Base-by-base conservation (phyloP, 2,888 invertebrate species). In the Timema podura region DNA sequence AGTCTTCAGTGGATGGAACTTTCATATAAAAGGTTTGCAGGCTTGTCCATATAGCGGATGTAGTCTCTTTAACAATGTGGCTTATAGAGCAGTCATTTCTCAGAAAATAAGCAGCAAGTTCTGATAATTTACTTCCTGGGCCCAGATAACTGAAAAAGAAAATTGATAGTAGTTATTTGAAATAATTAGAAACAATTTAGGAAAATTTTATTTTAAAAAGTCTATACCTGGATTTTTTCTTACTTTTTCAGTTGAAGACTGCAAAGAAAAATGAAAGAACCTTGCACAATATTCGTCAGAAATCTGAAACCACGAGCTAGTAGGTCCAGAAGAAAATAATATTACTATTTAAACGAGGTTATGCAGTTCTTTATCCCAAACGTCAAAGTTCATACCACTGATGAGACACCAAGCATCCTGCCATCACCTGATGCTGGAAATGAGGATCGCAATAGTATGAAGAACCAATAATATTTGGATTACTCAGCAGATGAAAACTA, bases 81-180 rank as follows among this genome's bases (percentile, higher is more conserved):
- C 61, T 61, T 30, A 30, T 30, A 30, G 30, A 30, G 30, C 30
- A 30, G 30, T 30, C 30, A 30, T 30, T 30, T 30, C 30, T 30
- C 30, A 30, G 30, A 30, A 15, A 61, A 61, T 61, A 61, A 15
- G 16, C 13, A 11, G 61, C 61, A 9, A 61, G 45, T 16, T 61
- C 30, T 10, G 8, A 9, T 30, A 44, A 61, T 45, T 16, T 15
- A 45, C 61, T 61, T 61, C 61, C 61, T 44, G 61, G 30, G 30
- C 2, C 61, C 16, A 61, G 61, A 61, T 61, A 61, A 30, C 61
- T 61, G 61, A 61, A 61, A 61, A 61, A 15, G 13, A 15, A 61
- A 61, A 45, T 2, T 1, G 16, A 61, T 13, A 61, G 13, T 9
- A 15, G 16, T 15, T 9, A 13, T 9, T 61, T 30, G 16, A 13